These are phyloP conservation scores for Apostichopus leukothele DNA, from an alignment of 53 echinoderm and acorn worm genomes.

Conservation along the genomic window DNA sequence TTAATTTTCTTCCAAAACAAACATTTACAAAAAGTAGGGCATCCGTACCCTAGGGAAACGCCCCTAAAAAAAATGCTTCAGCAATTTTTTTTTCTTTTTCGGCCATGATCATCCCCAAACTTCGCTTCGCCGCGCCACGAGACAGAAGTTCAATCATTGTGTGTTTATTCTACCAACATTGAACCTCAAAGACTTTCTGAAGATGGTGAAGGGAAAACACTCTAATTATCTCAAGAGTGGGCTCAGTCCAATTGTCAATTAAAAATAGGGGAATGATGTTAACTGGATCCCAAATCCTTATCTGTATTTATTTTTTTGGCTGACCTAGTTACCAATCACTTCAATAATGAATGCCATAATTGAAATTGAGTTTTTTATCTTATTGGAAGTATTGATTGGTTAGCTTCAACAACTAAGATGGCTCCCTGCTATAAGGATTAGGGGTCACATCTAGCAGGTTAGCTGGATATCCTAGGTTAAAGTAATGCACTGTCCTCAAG, in stretches of 20 bases:
- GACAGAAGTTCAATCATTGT: not conserved
- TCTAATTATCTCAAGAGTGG: slow-evolving; percentile 33
- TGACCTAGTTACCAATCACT: slow-evolving; percentile 39
- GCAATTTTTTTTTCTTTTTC: not conserved
- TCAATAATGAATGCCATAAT: slow-evolving; percentile 35
- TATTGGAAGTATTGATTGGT: slow-evolving; percentile 39
- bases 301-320: not conserved
- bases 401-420: slow-evolving; percentile 22
- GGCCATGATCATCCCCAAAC: not conserved
- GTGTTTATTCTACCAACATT: slow-evolving; percentile 2
- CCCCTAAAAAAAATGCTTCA: no score
- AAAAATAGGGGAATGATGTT: slow-evolving; percentile 9
- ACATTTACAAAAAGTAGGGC: slow-evolving; percentile 2
- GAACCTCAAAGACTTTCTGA: slow-evolving; percentile 12
- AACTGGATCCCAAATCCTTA: not conserved
- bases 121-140: not conserved
- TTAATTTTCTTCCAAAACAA: not conserved
- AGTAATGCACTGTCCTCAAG: not conserved
- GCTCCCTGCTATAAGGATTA: not conserved
- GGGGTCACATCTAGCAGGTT: not conserved
- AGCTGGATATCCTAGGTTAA: not conserved
- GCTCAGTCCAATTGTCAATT: slow-evolving; percentile 5
- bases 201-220: slow-evolving; percentile 10
- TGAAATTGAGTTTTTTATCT: slow-evolving; percentile 44
- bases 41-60: not conserved